Evolutionary conservation across 2,888 invertebrate genomes (phyloP), one percentile per base, ranked within the genome.

Genomic region (Gonocerus acuteangulatus): DNA sequence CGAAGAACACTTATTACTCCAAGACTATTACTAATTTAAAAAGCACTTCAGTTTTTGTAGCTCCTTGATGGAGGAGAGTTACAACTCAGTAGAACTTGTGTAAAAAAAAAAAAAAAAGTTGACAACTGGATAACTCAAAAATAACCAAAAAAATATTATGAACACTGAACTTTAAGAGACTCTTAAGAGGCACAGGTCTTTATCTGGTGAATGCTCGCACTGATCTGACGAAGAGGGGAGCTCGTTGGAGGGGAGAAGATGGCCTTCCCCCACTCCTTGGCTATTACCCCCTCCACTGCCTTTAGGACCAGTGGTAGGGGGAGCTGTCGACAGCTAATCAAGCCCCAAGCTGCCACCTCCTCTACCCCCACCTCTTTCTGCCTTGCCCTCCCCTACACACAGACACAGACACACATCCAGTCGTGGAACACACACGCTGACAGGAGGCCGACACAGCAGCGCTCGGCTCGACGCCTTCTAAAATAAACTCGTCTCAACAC

Each of bases 131-230:
- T 9, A 11, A 6, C 6, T 11, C 6, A 11, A 32, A 32, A 6
- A 9, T 6, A 39, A 39, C 39, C 15, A 15, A 11, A n/a, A 39
- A 39, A 15, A 39, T 9, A 11, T 4, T n/a, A 4, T 39, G 39
- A 39, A 39, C 15, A 15, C 15, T 39, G n/a, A 15, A 39, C 39
- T 27, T 27, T 4, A 6, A 6, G 27, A 6, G 27, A 27, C 4
- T 27, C 27, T 4, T 6, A 9, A 27, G 3, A 13, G 76, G 76
- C 76, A 76, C 76, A 76, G 75, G 76, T 76, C 76, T 77, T 77
- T 76, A 77, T 76, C 76, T 75, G 77, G 77, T 75, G 78, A 77
- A 76, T 76, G 76, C 75, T 75, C 76, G 76, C 76, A 76, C 76
- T 77, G 76, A 77, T 77, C 77, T 75, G 77, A 74, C 75, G 76